Evolutionary conservation across 53 echinoderm and acorn worm genomes (phyloP), one percentile per base, ranked within the genome.

Genomic region (Apostichopus leukothele): DNA sequence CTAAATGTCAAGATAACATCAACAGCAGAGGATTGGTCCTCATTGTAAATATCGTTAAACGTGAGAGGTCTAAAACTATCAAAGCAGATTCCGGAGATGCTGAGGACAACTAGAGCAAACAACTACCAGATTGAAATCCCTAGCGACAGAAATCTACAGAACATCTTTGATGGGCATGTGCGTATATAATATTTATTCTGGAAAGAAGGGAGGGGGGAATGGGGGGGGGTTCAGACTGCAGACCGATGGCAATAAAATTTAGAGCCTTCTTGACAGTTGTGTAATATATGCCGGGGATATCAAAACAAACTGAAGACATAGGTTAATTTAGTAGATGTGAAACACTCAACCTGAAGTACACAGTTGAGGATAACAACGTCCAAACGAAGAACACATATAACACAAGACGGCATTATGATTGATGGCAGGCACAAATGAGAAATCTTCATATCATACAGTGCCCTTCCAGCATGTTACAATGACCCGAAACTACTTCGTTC

Each of bases 1-100:
- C 71, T 71, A 71, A 71, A 71, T 71, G 71, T 71, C 71, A 71
- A 71, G 71, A 71, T 71, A 71, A 71, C 71, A 71, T 71, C 71
- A 71, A 71, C 71, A 71, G 18, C 71, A 71, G 18, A n/a, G 71
- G 18, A 16, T n/a, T 6, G 71, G 14, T 18, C 71, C 18, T 13
- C 71, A 16, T n/a, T 71, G 71, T 71, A 71, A 71, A 71, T 19
- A 18, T 71, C 71, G 71, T 71, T 19, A 16, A 19, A n/a, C 18
- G 63, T n/a, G 20, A 71, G 71, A 71, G n/a, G 18, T 71, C 18
- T 18, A 71, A 19, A 13, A 71, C 71, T 18, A 71, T 19, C n/a
- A 18, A 2, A 71, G 71, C 71, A 71, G 71, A 71, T 71, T 71
- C 71, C 71, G 18, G 71, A 57, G 71, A 71, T 71, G 20, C 71